Conservation (phyloP, 2,888 invertebrate genomes). For the Criorhina ranunculi region DNA sequence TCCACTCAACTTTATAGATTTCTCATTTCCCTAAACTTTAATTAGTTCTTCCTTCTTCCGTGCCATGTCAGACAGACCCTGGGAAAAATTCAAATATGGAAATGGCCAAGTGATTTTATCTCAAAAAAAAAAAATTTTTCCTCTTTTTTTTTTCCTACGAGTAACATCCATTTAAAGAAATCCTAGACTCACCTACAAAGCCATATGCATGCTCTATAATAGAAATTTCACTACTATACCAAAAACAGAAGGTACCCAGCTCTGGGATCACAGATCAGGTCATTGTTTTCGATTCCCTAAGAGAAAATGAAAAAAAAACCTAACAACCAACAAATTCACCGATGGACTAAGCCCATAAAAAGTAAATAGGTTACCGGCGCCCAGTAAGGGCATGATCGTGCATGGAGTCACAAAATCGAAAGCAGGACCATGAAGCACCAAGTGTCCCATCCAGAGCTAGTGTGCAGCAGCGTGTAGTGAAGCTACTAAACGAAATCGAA, state of each 20-base stretch:
- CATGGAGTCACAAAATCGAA: slow-evolving; percentile 71
- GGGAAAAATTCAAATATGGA: slow-evolving; percentile 64
- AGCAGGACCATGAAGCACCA: slow-evolving; percentile 53
- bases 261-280: slow-evolving; percentile 75
- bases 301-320: slow-evolving; percentile 34
- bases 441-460: slow-evolving; percentile 30
- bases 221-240: slow-evolving; percentile 61
- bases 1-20: neutral
- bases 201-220: slow-evolving; percentile 50
- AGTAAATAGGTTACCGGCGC: slow-evolving; percentile 76
- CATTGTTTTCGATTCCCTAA: slow-evolving; percentile 65
- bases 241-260: slow-evolving; percentile 56
- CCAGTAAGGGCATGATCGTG: slow-evolving; percentile 76
- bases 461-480: slow-evolving; percentile 18
- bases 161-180: slow-evolving; percentile 47
- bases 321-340: slow-evolving; percentile 73
- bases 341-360: slow-evolving; percentile 75
- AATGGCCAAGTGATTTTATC: slow-evolving; percentile 61
- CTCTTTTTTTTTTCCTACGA: slow-evolving; percentile 4
- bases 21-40: slow-evolving; percentile 7
- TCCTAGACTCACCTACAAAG: slow-evolving; percentile 55
- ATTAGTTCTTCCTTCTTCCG: neutral
- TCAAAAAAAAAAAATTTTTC: neutral
- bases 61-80: slow-evolving; percentile 16
- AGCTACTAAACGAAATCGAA: slow-evolving; percentile 69